Conservation (phyloP, 2,888 invertebrate genomes). For the Chrysina gloriosa region DNA sequence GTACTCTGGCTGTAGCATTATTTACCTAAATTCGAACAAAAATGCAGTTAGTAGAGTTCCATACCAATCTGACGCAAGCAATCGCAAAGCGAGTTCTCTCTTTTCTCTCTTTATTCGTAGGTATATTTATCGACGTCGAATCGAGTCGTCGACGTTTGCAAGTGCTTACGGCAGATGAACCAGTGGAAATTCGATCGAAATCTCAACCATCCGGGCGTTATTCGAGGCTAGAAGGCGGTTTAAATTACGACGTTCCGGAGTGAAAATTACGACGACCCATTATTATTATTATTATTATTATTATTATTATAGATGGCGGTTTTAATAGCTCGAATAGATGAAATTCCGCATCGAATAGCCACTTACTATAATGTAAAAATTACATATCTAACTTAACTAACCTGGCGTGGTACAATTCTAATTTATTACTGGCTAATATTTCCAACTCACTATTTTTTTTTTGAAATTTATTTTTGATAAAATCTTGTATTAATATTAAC, state of each 20-base stretch:
- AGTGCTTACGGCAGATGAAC: constrained; percentile 38
- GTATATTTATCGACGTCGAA: not conserved
- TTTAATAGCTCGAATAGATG: not conserved
- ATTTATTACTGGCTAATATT: no score
- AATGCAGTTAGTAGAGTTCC: constrained; percentile 50
- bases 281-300: no score
- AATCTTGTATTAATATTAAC: no score
- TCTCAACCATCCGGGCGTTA: not conserved
- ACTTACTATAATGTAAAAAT: not conserved
- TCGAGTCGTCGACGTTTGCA: constrained; percentile 17
- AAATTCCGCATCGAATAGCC: not conserved
- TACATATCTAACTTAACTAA: not conserved
- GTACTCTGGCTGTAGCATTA: constrained; percentile 99
- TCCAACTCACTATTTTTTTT: no score
- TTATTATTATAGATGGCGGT: no score
- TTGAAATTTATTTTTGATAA: no score
- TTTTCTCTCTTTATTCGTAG: constrained; percentile 6
- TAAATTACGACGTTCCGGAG: not conserved
- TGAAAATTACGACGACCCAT: no score
- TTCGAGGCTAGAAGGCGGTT: not conserved
- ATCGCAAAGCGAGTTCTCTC: constrained; percentile 49
- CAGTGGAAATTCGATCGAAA: constrained; percentile 7
- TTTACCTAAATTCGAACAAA: constrained; percentile 81
- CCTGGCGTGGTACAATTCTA: constrained; percentile 18
- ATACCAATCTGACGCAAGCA: constrained; percentile 56